Evolutionary conservation across 2,888 invertebrate species (phyloP), one percentile per base, ranked within the genome.

Genomic region (Steinernema hermaphroditum): DNA sequence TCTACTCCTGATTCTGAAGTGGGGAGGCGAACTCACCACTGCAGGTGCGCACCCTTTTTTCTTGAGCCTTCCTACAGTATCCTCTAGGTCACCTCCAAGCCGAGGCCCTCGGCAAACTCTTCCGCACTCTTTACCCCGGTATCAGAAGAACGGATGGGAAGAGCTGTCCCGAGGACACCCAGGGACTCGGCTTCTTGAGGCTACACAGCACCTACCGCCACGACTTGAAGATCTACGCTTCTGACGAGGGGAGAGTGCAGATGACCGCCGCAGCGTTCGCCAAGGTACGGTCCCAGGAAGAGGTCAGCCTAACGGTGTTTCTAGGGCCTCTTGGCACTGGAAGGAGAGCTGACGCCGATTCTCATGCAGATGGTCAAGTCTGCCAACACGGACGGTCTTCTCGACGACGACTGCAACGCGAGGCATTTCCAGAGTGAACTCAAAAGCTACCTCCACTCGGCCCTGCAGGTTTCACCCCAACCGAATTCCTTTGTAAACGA

Each of bases 261-360:
- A 98, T 98, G 96, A 99, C 98, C 0, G 98, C 98, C 0, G 98
- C 98, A 0, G 98, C 98, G 0, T 99, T 99, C 88, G 96, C 98
- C 1, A 98, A 97, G 86, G 89, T 89, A 75, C 34, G 46, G 34
- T 71, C 6, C 19, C 22, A 12, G 57, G 22, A 46, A 9, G 8
- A 14, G 29, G n/a, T 71, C 8, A 68, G 24, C 2, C 8, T 49
- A 14, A 49, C 68, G 9, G 4, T 69, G 24, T 71, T 32, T 78
- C 34, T 74, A 89, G 89, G 98, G 98, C 0, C 89, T 99, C 37
- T 89, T 99, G 9, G 98, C 98, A 0, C 87, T 99, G 70, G 98
- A 99, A 88, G 98, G 98, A 0, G 97, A 99, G 88, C 90, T 99
- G 46, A 96, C 98, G 0, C 98, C 98, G 0, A 99, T 99, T 87